Conservation (phyloP, 1,140 invertebrate genomes). For the Microvelia longipes region DNA sequence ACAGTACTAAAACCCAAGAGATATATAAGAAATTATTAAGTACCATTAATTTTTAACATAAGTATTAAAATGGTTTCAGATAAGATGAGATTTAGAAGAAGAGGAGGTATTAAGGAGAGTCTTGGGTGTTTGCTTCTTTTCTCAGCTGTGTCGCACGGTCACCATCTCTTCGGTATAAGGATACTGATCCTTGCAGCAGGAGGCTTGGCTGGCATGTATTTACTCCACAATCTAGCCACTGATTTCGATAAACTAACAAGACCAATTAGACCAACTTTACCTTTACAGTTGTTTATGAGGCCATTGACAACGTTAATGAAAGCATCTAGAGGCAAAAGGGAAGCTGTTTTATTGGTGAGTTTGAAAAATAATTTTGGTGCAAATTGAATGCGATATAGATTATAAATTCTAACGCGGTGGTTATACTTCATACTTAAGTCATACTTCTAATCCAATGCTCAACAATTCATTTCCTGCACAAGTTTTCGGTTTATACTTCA, state of each 20-base stretch:
- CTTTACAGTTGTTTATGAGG: background rate
- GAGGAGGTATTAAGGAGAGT: background rate
- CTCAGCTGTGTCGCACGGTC: background rate
- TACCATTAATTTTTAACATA: too few relatives aligned
- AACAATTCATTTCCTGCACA: too few relatives aligned
- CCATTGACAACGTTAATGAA: background rate
- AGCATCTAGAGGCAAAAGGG: background rate
- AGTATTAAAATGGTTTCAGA: too few relatives aligned
- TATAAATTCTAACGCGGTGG: too few relatives aligned
- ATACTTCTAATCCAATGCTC: too few relatives aligned
- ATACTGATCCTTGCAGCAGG: background rate
- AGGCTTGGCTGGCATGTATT: conserved; percentile 25
- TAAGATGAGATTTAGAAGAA: background rate
- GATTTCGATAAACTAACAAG: conserved; percentile 28
- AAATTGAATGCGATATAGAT: too few relatives aligned
- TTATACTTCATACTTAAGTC: too few relatives aligned
- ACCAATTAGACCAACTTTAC: background rate
- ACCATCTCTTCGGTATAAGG: conserved; percentile 8
- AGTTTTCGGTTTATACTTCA: too few relatives aligned
- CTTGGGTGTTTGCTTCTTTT: background rate
- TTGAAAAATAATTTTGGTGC: too few relatives aligned
- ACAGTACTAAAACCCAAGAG: too few relatives aligned
- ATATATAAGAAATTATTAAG: too few relatives aligned
- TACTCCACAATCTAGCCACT: conserved; percentile 33
- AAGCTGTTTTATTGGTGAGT: background rate